Percentiles rank a stretch among this genome's conserved stretches.
Conservation (phyloP, 2,797 vertebrate species). For the Adelosebastes latens region DNA sequence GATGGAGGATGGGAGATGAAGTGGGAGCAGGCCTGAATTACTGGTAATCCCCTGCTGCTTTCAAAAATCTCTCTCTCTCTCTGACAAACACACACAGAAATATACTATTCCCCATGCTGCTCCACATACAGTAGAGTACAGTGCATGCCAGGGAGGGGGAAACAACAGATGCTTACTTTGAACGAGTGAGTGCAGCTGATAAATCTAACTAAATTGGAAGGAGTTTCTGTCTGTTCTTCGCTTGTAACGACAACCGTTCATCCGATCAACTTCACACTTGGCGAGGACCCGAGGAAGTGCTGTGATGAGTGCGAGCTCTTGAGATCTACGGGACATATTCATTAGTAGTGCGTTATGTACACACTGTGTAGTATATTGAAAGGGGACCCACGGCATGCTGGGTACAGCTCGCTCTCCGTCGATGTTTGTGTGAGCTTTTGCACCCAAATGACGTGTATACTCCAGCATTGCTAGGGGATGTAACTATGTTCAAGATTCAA, state of each 20-base stretch:
- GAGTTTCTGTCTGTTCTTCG: not conserved
- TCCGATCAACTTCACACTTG: not conserved
- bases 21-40: not conserved
- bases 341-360: not conserved
- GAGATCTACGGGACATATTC: not conserved
- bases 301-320: not conserved
- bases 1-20: not conserved
- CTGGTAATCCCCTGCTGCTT: slow-evolving; percentile 16
- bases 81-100: not conserved
- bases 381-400: too few relatives aligned
- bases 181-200: slow-evolving; percentile 15
- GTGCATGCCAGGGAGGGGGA: not conserved
- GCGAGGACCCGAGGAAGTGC: not conserved
- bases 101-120: not conserved
- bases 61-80: not conserved
- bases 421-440: not conserved
- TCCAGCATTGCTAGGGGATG: not conserved
- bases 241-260: not conserved
- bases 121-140: not conserved
- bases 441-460: not conserved
- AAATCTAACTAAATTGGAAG: not conserved
- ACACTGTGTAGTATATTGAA: too few relatives aligned
- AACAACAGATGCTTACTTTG: not conserved
- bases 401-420: not conserved
- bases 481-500: too few relatives aligned